phyloP scores from a whole-genome alignment of 2,113 vertebrate genomes.

The Nymphicus hollandicus region DNA sequence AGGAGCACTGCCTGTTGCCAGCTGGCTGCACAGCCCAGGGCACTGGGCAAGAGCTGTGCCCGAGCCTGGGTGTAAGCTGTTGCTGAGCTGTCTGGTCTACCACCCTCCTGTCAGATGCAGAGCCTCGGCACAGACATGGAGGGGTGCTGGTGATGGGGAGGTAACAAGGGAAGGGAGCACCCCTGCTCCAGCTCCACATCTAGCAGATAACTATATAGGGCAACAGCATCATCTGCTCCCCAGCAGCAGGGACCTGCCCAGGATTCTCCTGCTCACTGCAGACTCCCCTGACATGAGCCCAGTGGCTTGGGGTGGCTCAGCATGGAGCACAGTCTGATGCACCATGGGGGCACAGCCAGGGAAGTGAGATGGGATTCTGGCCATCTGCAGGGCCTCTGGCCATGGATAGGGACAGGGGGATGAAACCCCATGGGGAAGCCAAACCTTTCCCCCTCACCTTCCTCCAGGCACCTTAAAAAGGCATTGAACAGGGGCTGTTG shows the following conservation, averaged over 20 bases:
- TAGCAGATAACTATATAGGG: accelerated
- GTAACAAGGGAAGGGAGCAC: neutral
- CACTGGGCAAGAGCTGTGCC: neutral
- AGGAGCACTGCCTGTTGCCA: neutral
- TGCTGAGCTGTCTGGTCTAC: neutral
- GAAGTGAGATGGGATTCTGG: neutral
- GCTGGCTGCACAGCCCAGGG: neutral
- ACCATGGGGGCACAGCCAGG: neutral
- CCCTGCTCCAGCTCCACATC: neutral
- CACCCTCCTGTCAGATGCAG: neutral
- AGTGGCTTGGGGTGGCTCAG: neutral
- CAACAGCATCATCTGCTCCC: neutral
- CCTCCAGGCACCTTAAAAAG: neutral
- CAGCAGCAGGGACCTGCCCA: accelerated
- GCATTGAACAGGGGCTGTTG: neutral
- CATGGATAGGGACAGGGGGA: neutral
- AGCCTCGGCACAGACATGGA: accelerated
- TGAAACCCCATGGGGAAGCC: neutral
- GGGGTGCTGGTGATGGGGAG: neutral
- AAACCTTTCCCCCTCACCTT: neutral
- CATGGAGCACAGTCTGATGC: neutral
- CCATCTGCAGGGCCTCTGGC: neutral
- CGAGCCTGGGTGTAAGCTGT: neutral
- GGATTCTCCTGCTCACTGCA: neutral
- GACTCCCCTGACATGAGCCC: neutral